Base-by-base conservation (phyloP, 2,888 invertebrate genomes). In the Augochlorella aurata region DNA sequence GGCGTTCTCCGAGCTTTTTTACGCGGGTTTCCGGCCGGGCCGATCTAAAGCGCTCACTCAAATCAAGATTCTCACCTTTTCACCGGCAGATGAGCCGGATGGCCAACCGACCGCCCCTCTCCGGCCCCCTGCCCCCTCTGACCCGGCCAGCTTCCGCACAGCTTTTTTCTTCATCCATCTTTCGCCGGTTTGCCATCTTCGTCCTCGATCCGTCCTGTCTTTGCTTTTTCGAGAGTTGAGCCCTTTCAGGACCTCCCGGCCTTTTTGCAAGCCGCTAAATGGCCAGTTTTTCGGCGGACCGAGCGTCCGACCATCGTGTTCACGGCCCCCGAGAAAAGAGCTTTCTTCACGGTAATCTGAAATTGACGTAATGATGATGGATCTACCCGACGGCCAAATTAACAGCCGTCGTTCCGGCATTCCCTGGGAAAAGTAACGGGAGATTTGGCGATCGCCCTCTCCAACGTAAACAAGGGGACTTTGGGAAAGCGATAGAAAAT, bases 21-120 rank as follows among this genome's bases (percentile, higher is more conserved):
- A 85, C 88, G 87, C n/a, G 80, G 85, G 87, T 89, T 87, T 84
- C 86, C 87, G 85, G 80, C 78, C 85, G 81, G 84, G 87, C 83
- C 84, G 83, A 80, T 84, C 85, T 84, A 84, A 88, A 88, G 88
- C 89, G 86, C 87, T 88, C 90, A 88, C 89, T 90, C 90, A 90
- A 90, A 90, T 91, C 91, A 89, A 90, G 91, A 91, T 90, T 90
- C 89, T 91, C 90, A 89, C 89, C 90, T 89, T 88, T 90, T 89
- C 87, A 87, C 74, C 79, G 80, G 82, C 79, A 78, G 87, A 84
- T 81, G 79, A 78, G 83, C 76, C 79, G 85, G 75, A 81, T 69
- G 81, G 77, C 85, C 76, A 68, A 81, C 83, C 44, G n/a, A 50
- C 44, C 79, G 77, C 71, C 68, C 58, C 67, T 76, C 10, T n/a